Evolutionary conservation across 2,888 invertebrate genomes (phyloP).

Genomic region (Athalia circularis): DNA sequence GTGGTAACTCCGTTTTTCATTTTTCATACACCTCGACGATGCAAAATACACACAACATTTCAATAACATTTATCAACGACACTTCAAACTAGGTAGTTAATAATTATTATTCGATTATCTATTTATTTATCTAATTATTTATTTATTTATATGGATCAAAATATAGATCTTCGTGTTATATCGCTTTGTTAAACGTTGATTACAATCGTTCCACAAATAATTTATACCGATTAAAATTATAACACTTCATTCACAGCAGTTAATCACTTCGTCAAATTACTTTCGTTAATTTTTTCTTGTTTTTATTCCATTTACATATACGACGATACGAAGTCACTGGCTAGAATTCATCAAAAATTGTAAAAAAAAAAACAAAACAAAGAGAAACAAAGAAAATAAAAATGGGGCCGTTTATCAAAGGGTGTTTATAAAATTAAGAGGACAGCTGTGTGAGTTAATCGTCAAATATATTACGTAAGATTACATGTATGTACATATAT

Average conservation of each 20-base stretch:
- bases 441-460: constrained; percentile 13
- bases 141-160: constrained; percentile 4
- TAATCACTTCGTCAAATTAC: no score
- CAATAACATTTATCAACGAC: constrained; percentile 45
- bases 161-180: no score
- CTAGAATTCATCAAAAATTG: no score
- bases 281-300: no score
- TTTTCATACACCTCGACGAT: constrained; percentile 68
- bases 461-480: constrained; percentile 28
- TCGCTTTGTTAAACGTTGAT: no score
- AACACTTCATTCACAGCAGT: no score
- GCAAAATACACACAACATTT: constrained; percentile 63
- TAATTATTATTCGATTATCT: not conserved
- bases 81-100: constrained; percentile 6
- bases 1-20: constrained; percentile 67
- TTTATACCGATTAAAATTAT: no score
- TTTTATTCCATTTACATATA: no score
- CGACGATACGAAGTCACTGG: no score
- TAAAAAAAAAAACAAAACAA: no score
- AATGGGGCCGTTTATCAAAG: not conserved
- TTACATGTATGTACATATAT: not conserved
- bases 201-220: no score
- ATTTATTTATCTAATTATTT: constrained; percentile 8
- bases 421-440: not conserved
- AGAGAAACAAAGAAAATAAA: not conserved